Base-by-base conservation (phyloP, 2,888 invertebrate species). In the Orchesellides sinensis region DNA sequence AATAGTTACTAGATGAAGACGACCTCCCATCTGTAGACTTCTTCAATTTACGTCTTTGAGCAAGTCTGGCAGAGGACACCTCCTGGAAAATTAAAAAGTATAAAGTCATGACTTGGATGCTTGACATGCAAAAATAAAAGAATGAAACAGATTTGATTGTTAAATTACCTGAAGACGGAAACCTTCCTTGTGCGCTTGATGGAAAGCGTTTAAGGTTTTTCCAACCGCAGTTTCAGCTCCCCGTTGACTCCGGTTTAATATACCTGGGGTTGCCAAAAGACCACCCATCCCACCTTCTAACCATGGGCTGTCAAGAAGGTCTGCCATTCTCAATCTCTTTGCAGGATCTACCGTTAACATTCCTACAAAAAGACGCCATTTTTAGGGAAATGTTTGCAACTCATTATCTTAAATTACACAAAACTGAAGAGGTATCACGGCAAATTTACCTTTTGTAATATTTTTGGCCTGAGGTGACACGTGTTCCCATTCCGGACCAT, bases 311-410 rank as follows among this genome's bases (percentile, higher is more conserved):
- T 90, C 90, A 12, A 93, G 90, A 74, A 97, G 91, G 81, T 94
- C 93, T 23, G 90, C 89, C 90, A 95, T 93, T 3, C 93, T 92
- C 84, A 96, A 91, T 66, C 97, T 92, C 79, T 93, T 92, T 54
- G 91, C 91, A 0, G 96, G 95, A 89, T 97, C 95, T 5, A 96
- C 94, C 0, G 94, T 94, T 66, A 98, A 91, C 75, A 98, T 91
- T 0, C 95, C 94, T 92, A 88, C 21, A 17, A 59, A 59, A 25
- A 29, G 5, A 59, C n/a, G 2, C n/a, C 47, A 47, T 47, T 6
- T 10, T 10, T 47, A 10, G n/a, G 17, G 14, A 35, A 40, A 69
- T 54, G 19, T 40, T 19, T 21, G 3, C 12, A 77, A 66, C 52
- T 12, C 49, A 40, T 40, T 54, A 40, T 49, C 59, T 40, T 14